Conservation (phyloP, 2,797 vertebrate species). For the Myotis vivesi region DNA sequence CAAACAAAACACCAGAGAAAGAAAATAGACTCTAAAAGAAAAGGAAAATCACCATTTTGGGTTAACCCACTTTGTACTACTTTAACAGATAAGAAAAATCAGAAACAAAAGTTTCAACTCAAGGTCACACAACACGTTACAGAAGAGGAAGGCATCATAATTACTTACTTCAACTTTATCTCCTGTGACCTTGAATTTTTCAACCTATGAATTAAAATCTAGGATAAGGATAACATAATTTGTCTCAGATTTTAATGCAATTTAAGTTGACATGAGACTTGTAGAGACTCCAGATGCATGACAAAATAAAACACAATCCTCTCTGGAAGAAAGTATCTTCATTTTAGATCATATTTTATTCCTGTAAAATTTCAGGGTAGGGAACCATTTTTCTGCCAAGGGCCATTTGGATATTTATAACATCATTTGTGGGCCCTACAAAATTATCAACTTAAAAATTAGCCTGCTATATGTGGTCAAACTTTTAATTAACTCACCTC, state of each 20-base stretch:
- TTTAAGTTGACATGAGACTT: not conserved
- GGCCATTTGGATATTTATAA: no score
- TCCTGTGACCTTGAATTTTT: not conserved
- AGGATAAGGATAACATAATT: not conserved
- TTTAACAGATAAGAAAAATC: conserved; percentile 3
- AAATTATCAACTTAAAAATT: no score
- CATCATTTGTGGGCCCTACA: no score
- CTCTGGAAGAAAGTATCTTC: not conserved
- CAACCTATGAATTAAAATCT: not conserved
- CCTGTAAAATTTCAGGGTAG: not conserved
- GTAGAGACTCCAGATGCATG: not conserved
- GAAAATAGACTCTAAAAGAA: not conserved
- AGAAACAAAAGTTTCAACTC: not conserved
- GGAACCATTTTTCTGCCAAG: no score
- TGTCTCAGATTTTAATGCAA: not conserved
- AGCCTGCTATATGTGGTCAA: no score
- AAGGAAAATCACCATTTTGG: not conserved
- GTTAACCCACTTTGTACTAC: not conserved
- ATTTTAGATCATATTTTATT: not conserved
- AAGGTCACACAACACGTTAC: not conserved
- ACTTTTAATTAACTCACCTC: no score
- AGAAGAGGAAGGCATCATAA: not conserved
- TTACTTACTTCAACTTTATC: not conserved
- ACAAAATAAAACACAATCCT: not conserved
- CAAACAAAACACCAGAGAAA: not conserved